Percentiles rank a stretch among this genome's conserved stretches.
phyloP scores from a whole-genome alignment of 2,113 vertebrate species.

The Oryzias curvinotus region DNA sequence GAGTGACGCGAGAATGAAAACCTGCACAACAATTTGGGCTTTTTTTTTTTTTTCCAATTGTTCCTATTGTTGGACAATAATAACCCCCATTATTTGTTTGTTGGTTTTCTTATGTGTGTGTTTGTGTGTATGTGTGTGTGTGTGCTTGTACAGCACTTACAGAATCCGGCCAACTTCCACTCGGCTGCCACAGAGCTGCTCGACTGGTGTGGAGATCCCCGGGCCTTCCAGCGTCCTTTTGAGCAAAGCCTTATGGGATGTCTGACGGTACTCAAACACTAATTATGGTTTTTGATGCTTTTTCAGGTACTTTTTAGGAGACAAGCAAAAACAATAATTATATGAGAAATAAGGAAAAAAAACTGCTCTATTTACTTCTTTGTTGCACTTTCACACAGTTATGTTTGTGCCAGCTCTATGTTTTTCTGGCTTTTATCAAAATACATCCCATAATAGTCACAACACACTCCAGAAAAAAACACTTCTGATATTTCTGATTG shows the following conservation, averaged over 20 bases:
- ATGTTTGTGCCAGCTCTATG: neutral
- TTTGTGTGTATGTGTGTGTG: too few relatives aligned
- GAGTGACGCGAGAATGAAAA: constrained; percentile 29
- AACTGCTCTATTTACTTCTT: constrained; percentile 26
- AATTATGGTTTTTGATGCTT: constrained; percentile 55
- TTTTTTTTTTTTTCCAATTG: constrained; percentile 65
- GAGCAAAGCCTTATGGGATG: constrained; percentile 99
- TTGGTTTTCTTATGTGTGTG: constrained; percentile 52
- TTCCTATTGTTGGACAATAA: constrained; percentile 31
- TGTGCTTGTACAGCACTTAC: constrained; percentile 87
- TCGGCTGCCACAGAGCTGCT: constrained; percentile 97
- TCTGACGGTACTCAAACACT: constrained; percentile 87
- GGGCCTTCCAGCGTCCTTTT: constrained; percentile 97
- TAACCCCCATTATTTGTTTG: constrained; percentile 43
- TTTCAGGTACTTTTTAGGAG: constrained; percentile 63
- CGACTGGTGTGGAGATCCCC: constrained; percentile 98
- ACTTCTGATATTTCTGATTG: constrained; percentile 49
- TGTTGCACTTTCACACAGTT: neutral
- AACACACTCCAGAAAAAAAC: constrained; percentile 34
- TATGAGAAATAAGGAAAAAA: constrained; percentile 2
- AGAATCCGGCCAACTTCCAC: constrained; percentile 99
- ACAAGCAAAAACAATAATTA: constrained; percentile 61
- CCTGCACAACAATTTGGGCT: constrained; percentile 44
- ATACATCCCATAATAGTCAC: neutral
- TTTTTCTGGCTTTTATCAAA: neutral